phyloP scores from a whole-genome alignment of 2,888 invertebrate species.

The Campoplex nolae region DNA sequence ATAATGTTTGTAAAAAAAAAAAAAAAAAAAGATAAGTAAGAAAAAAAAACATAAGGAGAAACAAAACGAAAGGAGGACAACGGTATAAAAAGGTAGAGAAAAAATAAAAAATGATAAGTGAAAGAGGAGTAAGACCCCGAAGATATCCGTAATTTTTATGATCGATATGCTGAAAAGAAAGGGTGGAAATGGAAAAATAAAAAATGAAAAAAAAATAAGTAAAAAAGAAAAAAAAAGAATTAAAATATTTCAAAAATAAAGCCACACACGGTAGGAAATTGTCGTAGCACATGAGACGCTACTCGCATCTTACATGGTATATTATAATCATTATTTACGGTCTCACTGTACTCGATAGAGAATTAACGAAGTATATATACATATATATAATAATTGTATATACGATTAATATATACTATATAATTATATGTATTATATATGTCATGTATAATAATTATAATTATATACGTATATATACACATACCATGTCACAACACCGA shows the following conservation, averaged over 20 bases:
- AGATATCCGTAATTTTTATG: slow-evolving; percentile 80
- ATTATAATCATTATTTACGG: slow-evolving; percentile 72
- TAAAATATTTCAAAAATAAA: slow-evolving; percentile 22
- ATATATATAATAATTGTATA: slow-evolving; percentile 2
- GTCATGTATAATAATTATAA: slow-evolving; percentile 33
- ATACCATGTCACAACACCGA: slow-evolving; percentile 63
- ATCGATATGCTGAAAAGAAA: slow-evolving; percentile 75
- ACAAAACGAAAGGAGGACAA: slow-evolving; percentile 15
- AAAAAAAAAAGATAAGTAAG: slow-evolving; percentile 70
- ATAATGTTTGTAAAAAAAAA: slow-evolving; percentile 78
- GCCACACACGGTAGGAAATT: slow-evolving; percentile 61
- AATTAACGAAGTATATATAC: slow-evolving; percentile 42
- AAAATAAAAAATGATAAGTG: slow-evolving; percentile 68
- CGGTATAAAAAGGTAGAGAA: slow-evolving; percentile 51
- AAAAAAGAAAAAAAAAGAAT: too few species aligned
- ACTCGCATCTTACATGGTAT: slow-evolving; percentile 67
- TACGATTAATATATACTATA: background rate
- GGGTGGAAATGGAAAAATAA: slow-evolving; percentile 53
- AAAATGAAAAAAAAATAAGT: too few species aligned
- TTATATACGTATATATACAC: slow-evolving; percentile 49
- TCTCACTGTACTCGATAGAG: slow-evolving; percentile 70
- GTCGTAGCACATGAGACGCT: slow-evolving; percentile 67
- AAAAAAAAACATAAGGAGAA: slow-evolving; percentile 49
- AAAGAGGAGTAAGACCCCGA: slow-evolving; percentile 52
- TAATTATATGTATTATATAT: background rate